Conservation (phyloP, 35 echinoderm and acorn worm genomes). For the Ophioderma brevispina region DNA sequence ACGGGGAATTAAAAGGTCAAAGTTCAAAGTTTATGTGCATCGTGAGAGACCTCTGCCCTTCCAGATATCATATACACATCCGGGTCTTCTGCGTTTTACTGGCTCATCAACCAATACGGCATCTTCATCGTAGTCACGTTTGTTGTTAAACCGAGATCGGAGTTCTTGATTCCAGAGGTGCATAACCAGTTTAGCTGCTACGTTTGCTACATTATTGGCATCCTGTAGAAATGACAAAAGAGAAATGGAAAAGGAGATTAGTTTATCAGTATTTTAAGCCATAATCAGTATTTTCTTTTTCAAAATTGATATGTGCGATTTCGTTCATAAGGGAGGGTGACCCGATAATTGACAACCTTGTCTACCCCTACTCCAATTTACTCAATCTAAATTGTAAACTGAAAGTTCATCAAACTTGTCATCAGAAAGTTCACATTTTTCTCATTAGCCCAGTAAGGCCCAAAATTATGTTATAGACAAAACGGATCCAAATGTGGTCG, state of each 20-base stretch:
- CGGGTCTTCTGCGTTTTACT: conserved; percentile 4
- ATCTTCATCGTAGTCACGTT: conserved; percentile 3
- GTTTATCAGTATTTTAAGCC: too few relatives aligned
- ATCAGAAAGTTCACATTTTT: too few relatives aligned
- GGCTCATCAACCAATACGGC: background rate
- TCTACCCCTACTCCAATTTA: too few relatives aligned
- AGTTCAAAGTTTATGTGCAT: conserved; percentile 1
- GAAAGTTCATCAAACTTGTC: too few relatives aligned
- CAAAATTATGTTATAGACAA: too few relatives aligned
- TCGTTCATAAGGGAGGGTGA: too few relatives aligned
- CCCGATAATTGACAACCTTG: too few relatives aligned
- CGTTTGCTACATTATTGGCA: conserved; percentile 8
- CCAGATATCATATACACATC: conserved; percentile 5
- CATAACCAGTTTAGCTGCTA: background rate
- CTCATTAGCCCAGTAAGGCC: too few relatives aligned
- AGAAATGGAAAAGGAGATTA: background rate
- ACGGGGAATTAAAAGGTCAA: background rate
- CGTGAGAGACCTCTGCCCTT: conserved; percentile 11
- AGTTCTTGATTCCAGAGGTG: conserved; percentile 5
- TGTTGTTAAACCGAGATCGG: background rate
- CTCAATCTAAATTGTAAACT: too few relatives aligned
- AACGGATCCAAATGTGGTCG: too few relatives aligned
- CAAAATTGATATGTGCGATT: too few relatives aligned
- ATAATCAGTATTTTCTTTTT: too few relatives aligned
- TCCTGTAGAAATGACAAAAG: background rate